These are phyloP conservation scores for Xyliphius kryptos DNA, from an alignment of 2,113 vertebrate genomes.

Conservation along the genomic window DNA sequence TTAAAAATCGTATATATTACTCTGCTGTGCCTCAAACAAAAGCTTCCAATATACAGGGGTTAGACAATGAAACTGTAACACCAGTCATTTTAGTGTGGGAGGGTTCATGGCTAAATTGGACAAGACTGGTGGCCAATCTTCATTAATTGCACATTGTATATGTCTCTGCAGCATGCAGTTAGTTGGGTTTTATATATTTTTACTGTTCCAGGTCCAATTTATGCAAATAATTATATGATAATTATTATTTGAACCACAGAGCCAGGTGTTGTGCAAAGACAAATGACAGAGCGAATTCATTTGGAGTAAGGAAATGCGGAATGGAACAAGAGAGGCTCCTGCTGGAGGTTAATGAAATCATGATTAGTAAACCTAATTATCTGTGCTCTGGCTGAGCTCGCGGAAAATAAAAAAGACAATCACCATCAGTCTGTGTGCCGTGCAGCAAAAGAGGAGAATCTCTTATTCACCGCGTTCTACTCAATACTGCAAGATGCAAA, in stretches of 20 bases:
- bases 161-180: conserved; percentile 41
- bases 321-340: conserved; percentile 22
- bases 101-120: no score
- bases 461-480: conserved; percentile 29
- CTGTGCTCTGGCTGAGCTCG: conserved; percentile 42
- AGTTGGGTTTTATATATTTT: conserved; percentile 54
- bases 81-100: no score
- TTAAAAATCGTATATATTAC: no score
- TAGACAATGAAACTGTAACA: no score
- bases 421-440: conserved; percentile 47
- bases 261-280: conserved; percentile 27
- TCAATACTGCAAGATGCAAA: no score
- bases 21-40: conserved; percentile 41
- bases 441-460: conserved; percentile 38
- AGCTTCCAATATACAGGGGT: no score
- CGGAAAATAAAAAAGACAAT: conserved; percentile 39
- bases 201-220: conserved; percentile 32
- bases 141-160: no score
- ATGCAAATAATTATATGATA: conserved; percentile 45
- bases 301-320: conserved; percentile 17
- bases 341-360: conserved; percentile 49
- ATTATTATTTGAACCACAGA: conserved; percentile 45
- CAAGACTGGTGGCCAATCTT: no score
- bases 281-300: conserved; percentile 26
- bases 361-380: conserved; percentile 64